Conservation (phyloP, 2,113 vertebrate species). For the Cyphomyrus discorhynchus region DNA sequence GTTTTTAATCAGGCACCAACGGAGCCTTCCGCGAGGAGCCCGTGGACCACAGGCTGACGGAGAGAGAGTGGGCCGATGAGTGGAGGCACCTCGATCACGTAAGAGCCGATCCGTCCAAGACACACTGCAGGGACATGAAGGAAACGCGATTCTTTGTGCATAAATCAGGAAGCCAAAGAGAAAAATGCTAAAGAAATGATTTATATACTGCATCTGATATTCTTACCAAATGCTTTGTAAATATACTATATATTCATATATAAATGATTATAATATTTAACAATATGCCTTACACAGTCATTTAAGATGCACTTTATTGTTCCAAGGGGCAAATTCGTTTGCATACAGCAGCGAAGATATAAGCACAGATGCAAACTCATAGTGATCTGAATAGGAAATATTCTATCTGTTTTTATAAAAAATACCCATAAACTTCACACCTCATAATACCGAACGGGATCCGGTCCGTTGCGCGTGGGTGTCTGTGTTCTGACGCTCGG, state of each 20-base stretch:
- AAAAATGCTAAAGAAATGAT: background rate
- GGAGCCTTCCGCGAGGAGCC: constrained; percentile 91
- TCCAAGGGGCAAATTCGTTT: background rate
- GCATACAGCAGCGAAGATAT: background rate
- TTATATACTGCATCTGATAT: background rate
- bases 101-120: constrained; percentile 47
- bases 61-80: constrained; percentile 97
- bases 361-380: background rate
- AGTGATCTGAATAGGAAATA: background rate
- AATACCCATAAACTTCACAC: background rate
- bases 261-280: background rate
- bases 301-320: background rate
- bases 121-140: background rate
- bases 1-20: constrained; percentile 71
- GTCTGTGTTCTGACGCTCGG: background rate
- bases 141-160: background rate
- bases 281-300: background rate
- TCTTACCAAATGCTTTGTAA: background rate
- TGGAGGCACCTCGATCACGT: constrained; percentile 99
- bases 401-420: background rate
- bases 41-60: constrained; percentile 93
- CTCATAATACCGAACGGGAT: background rate
- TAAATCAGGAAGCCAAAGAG: background rate
- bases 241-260: background rate
- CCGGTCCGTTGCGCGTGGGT: background rate